phyloP scores from a whole-genome alignment of 2,113 vertebrate genomes.

The Columbina picui region DNA sequence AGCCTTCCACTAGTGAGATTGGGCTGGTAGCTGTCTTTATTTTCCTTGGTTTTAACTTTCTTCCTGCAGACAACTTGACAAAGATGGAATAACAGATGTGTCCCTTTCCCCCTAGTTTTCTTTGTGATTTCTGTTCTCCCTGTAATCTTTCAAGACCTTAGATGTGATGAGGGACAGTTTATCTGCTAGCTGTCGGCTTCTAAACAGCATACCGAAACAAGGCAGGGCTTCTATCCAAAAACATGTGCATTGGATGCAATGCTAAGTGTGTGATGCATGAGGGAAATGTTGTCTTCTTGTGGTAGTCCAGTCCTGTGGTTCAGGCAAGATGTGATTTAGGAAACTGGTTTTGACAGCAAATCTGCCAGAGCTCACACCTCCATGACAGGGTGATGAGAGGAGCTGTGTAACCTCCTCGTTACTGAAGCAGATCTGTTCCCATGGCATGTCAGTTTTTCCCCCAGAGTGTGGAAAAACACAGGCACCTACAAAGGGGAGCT shows the following conservation, averaged over 20 bases:
- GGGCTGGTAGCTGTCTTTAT: neutral
- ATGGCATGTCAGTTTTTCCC: neutral
- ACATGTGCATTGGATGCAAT: neutral
- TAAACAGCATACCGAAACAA: neutral
- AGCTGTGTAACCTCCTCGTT: neutral
- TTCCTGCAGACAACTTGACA: neutral
- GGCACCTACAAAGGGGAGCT: neutral
- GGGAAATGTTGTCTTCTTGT: neutral
- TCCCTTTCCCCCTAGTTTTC: neutral
- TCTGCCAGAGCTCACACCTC: neutral
- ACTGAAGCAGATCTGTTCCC: neutral
- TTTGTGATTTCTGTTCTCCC: neutral
- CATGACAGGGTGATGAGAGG: accelerated
- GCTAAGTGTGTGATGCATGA: accelerated
- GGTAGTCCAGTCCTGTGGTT: neutral
- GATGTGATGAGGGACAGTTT: neutral
- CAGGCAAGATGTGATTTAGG: neutral
- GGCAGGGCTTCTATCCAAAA: neutral
- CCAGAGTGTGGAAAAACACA: neutral
- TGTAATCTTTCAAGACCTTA: neutral
- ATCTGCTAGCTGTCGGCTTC: neutral
- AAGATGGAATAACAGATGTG: neutral
- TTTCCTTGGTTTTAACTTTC: neutral
- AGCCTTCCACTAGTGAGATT: neutral
- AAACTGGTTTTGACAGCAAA: neutral